Percentiles rank a stretch among this genome's conserved stretches.
Evolutionary conservation across 1,140 invertebrate species (phyloP).

Genomic region (Batillaria attramentaria): DNA sequence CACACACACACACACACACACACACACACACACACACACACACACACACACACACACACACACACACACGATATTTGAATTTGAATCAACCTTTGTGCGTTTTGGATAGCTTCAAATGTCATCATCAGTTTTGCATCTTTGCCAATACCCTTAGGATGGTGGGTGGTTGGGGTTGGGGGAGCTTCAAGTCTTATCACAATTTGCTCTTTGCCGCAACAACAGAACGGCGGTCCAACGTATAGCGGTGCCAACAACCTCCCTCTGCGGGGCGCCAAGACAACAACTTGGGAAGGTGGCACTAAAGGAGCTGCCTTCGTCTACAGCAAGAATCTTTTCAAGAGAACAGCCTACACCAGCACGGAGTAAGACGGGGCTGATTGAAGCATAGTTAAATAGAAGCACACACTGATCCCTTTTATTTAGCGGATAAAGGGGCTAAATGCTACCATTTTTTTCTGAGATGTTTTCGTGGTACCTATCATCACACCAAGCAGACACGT

Average conservation of each 20-base stretch:
- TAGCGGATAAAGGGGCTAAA: too few species aligned
- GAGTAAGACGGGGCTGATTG: too few species aligned
- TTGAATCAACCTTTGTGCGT: constrained; percentile 68
- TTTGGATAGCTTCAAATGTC: neutral
- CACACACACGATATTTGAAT: constrained; percentile 76
- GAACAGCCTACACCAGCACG: too few species aligned
- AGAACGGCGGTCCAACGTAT: neutral
- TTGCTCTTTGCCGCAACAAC: constrained; percentile 44
- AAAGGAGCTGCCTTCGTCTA: constrained; percentile 41
- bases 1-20: neutral
- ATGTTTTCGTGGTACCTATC: too few species aligned
- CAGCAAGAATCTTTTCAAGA: constrained; percentile 29
- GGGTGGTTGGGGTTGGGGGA: constrained; percentile 85
- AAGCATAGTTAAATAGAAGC: too few species aligned
- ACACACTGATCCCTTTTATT: too few species aligned
- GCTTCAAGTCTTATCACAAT: constrained; percentile 88
- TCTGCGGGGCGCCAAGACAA: constrained; percentile 33
- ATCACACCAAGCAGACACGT: too few species aligned
- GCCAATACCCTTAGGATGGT: constrained; percentile 26
- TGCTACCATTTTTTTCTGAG: too few species aligned
- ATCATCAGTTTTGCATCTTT: neutral
- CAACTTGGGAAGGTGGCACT: constrained; percentile 53
- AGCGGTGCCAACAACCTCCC: constrained; percentile 24
- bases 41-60: neutral
- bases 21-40: neutral